Percentiles rank a stretch among this genome's conserved stretches.
phyloP scores from a whole-genome alignment of 2,888 invertebrate genomes.

The Agapostemon virescens region DNA sequence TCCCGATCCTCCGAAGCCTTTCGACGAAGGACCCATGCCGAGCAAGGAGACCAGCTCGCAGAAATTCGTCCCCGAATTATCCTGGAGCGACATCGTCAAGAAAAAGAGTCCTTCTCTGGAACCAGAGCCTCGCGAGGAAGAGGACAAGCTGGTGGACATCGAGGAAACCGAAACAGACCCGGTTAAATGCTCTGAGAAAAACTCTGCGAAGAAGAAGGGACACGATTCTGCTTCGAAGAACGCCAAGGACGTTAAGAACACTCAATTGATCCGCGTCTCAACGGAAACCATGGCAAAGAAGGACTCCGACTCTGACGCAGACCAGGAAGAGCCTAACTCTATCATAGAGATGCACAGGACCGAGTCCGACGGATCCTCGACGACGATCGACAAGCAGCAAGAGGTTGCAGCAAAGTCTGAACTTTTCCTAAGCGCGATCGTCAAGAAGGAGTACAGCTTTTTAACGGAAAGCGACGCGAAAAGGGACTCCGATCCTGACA shows the following conservation, averaged over 20 bases:
- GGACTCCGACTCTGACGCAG: neutral
- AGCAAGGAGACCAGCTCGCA: conserved; percentile 11
- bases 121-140: conserved; percentile 27
- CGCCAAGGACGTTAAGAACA: neutral
- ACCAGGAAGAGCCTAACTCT: neutral
- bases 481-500: neutral
- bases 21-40: conserved; percentile 12
- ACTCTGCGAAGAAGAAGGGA: conserved; percentile 15
- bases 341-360: neutral
- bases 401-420: conserved; percentile 19
- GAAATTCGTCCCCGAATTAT: conserved; percentile 19
- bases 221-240: conserved; percentile 23
- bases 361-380: neutral
- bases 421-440: conserved; percentile 66
- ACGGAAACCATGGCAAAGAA: neutral
- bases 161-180: neutral
- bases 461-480: neutral
- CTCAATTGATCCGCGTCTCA: neutral
- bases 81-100: conserved; percentile 71
- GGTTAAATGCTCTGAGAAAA: neutral
- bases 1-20: conserved; percentile 21
- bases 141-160: neutral
- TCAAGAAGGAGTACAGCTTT: conserved; percentile 57
- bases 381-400: conserved; percentile 17
- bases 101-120: conserved; percentile 54